phyloP scores from a whole-genome alignment of 2,888 invertebrate genomes.

The Incurvaria masculella region DNA sequence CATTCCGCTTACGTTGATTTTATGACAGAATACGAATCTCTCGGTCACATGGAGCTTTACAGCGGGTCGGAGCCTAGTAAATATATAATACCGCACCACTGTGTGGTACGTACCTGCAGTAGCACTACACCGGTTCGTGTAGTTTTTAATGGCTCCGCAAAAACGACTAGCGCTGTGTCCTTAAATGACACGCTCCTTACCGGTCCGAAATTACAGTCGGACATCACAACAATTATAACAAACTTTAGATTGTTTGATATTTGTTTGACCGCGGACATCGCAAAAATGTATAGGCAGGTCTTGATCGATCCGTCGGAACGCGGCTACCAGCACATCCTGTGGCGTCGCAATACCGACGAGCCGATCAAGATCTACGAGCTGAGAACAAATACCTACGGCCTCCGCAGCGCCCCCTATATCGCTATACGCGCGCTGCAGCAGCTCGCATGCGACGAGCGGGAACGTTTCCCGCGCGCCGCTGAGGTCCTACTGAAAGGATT shows the following conservation, averaged over 20 bases:
- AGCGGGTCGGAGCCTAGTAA: background rate
- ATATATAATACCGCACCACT: conserved; percentile 1
- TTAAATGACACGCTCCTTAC: background rate
- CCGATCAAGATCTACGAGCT: conserved; percentile 14
- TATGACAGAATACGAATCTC: conserved; percentile 1
- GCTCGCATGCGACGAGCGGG: conserved; percentile 11
- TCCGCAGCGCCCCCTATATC: conserved; percentile 9
- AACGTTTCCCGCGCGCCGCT: conserved; percentile 6
- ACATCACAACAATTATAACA: conserved; percentile 3
- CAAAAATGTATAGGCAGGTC: conserved; percentile 14
- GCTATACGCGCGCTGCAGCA: conserved; percentile 9
- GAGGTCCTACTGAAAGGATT: conserved; percentile 7
- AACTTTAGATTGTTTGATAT: conserved; percentile 8
- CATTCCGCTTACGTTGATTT: background rate
- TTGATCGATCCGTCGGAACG: conserved; percentile 7
- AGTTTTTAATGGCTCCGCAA: background rate
- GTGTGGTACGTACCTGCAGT: background rate
- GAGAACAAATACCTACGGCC: conserved; percentile 12
- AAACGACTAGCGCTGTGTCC: background rate
- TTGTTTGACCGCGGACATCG: conserved; percentile 13
- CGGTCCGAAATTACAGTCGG: background rate
- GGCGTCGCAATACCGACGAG: conserved; percentile 10
- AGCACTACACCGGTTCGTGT: background rate
- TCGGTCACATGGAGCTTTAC: conserved; percentile 1
- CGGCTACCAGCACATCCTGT: conserved; percentile 13